A percentile compares a stretch with the other conserved stretches of the same genome.
These are phyloP conservation scores for Acanthis flammea DNA, from an alignment of 2,797 vertebrate species.

Conservation along the genomic window DNA sequence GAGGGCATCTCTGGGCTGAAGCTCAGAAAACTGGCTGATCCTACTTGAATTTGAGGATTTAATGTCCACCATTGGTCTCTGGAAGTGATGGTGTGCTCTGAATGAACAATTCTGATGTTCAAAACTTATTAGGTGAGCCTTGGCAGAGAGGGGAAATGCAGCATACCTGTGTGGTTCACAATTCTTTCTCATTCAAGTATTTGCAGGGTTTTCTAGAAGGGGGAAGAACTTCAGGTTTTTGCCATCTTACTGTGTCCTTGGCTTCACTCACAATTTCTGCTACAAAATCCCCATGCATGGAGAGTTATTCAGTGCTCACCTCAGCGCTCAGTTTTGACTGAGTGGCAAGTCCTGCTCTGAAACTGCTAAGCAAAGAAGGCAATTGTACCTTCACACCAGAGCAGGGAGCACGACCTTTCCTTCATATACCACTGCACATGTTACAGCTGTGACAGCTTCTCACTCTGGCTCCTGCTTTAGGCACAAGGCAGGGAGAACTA, in stretches of 20 bases:
- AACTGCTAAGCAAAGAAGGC: background rate
- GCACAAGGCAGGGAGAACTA: background rate
- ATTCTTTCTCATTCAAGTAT: background rate
- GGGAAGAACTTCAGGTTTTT: background rate
- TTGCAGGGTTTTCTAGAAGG: background rate
- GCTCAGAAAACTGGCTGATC: background rate
- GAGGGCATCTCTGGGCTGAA: background rate
- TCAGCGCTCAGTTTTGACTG: background rate
- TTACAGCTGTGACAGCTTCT: constrained; percentile 22
- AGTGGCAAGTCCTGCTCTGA: background rate
- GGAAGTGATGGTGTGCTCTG: background rate
- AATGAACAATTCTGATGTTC: background rate
- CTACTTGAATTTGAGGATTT: background rate
- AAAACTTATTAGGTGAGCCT: background rate
- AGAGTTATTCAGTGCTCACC: background rate
- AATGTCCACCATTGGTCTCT: background rate
- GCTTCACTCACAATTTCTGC: background rate
- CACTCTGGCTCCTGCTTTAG: background rate
- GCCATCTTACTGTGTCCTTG: background rate
- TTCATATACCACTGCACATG: background rate
- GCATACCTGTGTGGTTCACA: background rate
- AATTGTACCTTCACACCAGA: background rate
- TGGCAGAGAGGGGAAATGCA: background rate
- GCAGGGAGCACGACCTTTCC: background rate
- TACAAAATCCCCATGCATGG: background rate